Percentiles rank a stretch among this genome's conserved stretches.
Conservation (phyloP, 2,113 vertebrate species). For the Spermophilus dauricus region DNA sequence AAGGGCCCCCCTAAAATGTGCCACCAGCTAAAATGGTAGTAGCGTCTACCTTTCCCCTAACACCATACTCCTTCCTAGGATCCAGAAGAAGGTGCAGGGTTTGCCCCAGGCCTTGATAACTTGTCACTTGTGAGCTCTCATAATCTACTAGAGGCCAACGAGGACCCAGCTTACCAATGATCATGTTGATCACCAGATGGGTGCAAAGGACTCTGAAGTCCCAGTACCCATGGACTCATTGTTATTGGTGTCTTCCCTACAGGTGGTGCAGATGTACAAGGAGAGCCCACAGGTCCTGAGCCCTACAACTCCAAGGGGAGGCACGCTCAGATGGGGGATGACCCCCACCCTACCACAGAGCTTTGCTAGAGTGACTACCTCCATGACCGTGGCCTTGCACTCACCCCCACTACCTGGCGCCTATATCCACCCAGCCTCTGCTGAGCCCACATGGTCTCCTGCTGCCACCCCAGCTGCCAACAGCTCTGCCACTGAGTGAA, state of each 20-base stretch:
- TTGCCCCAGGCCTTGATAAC: conserved; percentile 85
- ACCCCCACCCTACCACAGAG: conserved; percentile 87
- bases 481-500: neutral
- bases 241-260: neutral
- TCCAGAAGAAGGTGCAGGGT: neutral
- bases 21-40: conserved; percentile 80
- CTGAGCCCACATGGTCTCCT: conserved; percentile 82
- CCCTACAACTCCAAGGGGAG: conserved; percentile 80
- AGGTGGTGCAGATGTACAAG: conserved; percentile 93
- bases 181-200: conserved; percentile 82
- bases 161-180: conserved; percentile 91
- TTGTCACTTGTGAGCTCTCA: conserved; percentile 87
- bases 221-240: neutral
- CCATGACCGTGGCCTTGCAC: conserved; percentile 96
- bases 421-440: conserved; percentile 92
- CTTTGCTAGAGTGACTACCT: conserved; percentile 95
- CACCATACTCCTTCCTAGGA: conserved; percentile 80
- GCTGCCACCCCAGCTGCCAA: conserved; percentile 20
- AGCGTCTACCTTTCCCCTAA: conserved; percentile 87
- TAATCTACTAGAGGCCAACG: conserved; percentile 93
- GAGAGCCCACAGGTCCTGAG: conserved; percentile 84
- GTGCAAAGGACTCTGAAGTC: neutral
- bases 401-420: conserved; percentile 93
- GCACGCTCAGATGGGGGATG: conserved; percentile 72
- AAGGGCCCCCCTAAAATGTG: conserved; percentile 72